Evolutionary conservation across 2,888 invertebrate species (phyloP), one percentile per base, ranked within the genome.

Genomic region (Brachyptera putata): DNA sequence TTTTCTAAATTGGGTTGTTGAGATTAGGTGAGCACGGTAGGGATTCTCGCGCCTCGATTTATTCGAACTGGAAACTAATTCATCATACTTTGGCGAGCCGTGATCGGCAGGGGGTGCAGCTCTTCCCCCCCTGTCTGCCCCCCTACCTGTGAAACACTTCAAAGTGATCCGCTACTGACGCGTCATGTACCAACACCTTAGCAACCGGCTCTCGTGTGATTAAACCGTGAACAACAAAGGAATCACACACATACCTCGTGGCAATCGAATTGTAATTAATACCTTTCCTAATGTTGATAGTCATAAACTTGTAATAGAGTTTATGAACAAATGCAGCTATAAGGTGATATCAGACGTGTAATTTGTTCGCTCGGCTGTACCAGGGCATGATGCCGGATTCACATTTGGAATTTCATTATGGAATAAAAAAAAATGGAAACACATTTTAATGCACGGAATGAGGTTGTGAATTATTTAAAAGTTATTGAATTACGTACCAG

Each of bases 31-130:
- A n/a, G 37, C 55, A 58, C 57, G 46, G 58, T 43, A 26, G 53
- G 53, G 36, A 39, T 13, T 13, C 49, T n/a, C 22, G 5, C 26
- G 13, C 26, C 25, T 25, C 24, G 5, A n/a, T 11, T 11, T 22
- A 24, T 11, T 25, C 25, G 26, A 11, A 25, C 11, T 21, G 57
- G 55, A 58, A 61, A 58, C 53, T 57, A 48, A 61, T 63, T 61
- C 63, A 63, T 63, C 63, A 61, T 58, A 63, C 57, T 63, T 63
- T 63, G 63, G 63, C 60, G 57, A 55, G 62, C 43, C 49, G 57
- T 34, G 43, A 43, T 46, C 58, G 58, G 58, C 50, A 56, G 61
- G 61, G 61, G 58, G 61, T 55, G 25, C 57, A 49, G 16, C 2
- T 46, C 30, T 18, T 18, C 22, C 30, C 24, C 41, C 41, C 41